Evolutionary conservation across 2,113 vertebrate species (phyloP), one percentile per base, ranked within the genome.

Genomic region (Athene noctua): DNA sequence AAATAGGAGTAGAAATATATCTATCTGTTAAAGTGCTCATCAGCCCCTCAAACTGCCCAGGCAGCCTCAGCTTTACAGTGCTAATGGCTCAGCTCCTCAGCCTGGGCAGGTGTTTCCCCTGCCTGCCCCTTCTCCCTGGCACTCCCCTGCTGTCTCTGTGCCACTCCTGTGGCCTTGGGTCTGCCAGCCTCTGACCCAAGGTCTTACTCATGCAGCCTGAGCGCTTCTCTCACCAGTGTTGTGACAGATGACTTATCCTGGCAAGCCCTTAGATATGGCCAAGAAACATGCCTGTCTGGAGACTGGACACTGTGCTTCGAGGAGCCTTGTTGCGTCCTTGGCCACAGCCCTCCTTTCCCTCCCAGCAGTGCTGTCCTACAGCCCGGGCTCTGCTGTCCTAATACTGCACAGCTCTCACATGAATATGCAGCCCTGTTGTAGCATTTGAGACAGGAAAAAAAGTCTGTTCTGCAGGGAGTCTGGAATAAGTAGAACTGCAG

Each of bases 131-230:
- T 85, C 23, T 82, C 51, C 30, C n/a, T 7, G 3, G 34, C 0
- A 0, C 44, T 73, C 15, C 1, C 20, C 25, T 70, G 25, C 15
- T 1, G 0, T 36, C 47, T 47, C 42, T 3, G 30, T 2, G 3
- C 21, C 0, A 2, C 34, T 73, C 30, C 0, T 13, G n/a, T 27
- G 66, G 38, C 80, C 7, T 6, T 51, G 68, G 44, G 21, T 61
- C 27, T 55, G 59, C 47, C 9, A 3, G 30, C 62, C 14, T 42
- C 54, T 46, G 23, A 49, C 68, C 55, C 61, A 19, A 59, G 44
- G 30, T 38, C 29, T 30, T 19, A 21, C 9, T n/a, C 1, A 0
- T 29, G 30, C 79, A 36, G 29, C 46, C 51, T 3, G 42, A 87
- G 38, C 1, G 0, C n/a, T 80, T 23, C 52, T 88, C n/a, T 89